Evolutionary conservation across 2,797 vertebrate species (phyloP).

Genomic region (Catostomus latipinnis): DNA sequence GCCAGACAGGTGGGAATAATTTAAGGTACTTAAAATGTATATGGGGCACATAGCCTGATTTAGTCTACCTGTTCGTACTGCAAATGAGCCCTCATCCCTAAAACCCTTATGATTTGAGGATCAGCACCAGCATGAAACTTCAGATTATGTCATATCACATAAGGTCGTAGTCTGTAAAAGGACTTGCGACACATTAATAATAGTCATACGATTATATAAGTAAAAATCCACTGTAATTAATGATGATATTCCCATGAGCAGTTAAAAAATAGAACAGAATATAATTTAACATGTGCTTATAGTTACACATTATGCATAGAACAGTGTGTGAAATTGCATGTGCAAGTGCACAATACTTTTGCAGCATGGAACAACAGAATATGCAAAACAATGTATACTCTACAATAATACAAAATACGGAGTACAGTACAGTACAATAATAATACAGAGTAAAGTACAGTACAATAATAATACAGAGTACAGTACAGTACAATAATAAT

Average conservation of each 20-base stretch:
- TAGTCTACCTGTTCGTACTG: conserved; percentile 33
- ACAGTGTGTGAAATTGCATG: no score
- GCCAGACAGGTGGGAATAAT: conserved; percentile 37
- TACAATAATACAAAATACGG: no score
- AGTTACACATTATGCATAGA: no score
- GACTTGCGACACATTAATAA: conserved; percentile 1
- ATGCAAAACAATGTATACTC: no score
- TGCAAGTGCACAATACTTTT: no score
- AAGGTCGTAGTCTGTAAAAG: neutral
- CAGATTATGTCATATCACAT: neutral
- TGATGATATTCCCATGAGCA: neutral
- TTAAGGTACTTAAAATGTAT: conserved; percentile 45
- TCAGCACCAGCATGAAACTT: conserved; percentile 10
- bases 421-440: no score
- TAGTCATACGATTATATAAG: neutral
- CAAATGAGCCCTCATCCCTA: conserved; percentile 31
- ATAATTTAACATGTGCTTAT: no score
- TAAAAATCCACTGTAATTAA: neutral
- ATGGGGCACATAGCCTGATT: conserved; percentile 40
- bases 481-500: no score
- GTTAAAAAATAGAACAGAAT: neutral
- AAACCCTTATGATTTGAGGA: conserved; percentile 28
- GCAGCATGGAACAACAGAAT: no score
- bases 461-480: no score
- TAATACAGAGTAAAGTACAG: no score